Conservation (phyloP, 2,797 vertebrate genomes). For the Cyprinodon diabolis region DNA sequence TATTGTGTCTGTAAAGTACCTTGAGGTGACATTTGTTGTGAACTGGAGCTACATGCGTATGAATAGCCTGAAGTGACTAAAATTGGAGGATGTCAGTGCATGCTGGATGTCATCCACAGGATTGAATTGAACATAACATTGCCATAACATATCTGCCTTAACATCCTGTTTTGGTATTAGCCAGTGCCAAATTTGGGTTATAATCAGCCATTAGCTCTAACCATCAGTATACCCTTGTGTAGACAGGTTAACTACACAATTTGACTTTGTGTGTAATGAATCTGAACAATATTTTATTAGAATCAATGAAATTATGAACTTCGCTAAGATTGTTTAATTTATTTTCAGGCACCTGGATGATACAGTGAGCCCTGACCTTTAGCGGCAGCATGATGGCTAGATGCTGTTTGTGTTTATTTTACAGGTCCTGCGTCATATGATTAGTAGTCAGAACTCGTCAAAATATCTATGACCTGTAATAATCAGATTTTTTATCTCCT, state of each 20-base stretch:
- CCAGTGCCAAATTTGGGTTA: not conserved
- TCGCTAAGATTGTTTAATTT: no score
- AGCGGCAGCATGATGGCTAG: constrained; percentile 9
- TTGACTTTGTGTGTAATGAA: not conserved
- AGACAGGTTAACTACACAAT: not conserved
- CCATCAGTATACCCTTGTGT: not conserved
- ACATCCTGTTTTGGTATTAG: not conserved
- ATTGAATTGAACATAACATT: no score
- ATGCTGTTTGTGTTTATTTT: constrained; percentile 23
- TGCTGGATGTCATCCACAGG: not conserved
- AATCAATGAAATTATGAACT: no score
- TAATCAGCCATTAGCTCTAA: not conserved
- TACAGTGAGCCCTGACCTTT: not conserved
- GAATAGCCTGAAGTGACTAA: no score
- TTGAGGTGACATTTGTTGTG: no score
- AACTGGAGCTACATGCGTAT: no score
- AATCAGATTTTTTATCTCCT: not conserved
- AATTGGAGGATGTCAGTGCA: no score
- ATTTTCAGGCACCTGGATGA: not conserved
- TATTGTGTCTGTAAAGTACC: no score
- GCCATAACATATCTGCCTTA: not conserved
- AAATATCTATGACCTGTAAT: constrained; percentile 16
- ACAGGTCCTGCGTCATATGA: constrained; percentile 5
- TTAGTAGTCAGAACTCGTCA: constrained; percentile 8
- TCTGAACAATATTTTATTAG: not conserved